Conservation (phyloP, 2,888 invertebrate genomes). For the Apomyelois bistriatella region DNA sequence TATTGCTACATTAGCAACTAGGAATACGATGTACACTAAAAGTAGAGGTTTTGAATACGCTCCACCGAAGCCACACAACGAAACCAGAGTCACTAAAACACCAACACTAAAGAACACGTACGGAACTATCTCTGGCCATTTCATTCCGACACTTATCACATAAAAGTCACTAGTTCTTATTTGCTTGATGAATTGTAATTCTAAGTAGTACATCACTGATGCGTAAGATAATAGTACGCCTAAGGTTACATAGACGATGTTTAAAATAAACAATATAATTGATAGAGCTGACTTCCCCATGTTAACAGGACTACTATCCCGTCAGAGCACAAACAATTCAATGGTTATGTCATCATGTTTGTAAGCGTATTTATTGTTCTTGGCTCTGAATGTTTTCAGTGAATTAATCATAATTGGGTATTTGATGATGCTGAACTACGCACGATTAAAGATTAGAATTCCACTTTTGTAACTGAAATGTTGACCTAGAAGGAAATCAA, state of each 20-base stretch:
- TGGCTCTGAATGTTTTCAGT: slow-evolving; percentile 1
- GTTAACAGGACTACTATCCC: neutral
- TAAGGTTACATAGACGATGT: neutral
- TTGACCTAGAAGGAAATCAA: too few species aligned
- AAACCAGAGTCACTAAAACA: slow-evolving; percentile 32
- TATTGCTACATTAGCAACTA: slow-evolving; percentile 28
- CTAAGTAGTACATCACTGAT: neutral
- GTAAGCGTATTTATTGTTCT: slow-evolving; percentile 10
- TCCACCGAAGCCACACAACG: slow-evolving; percentile 38
- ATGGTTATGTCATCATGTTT: slow-evolving; percentile 15
- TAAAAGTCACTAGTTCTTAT: slow-evolving; percentile 8
- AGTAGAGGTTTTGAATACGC: slow-evolving; percentile 23
- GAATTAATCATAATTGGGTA: slow-evolving; percentile 9
- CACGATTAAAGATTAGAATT: neutral
- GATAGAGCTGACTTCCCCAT: neutral
- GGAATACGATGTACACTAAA: slow-evolving; percentile 30
- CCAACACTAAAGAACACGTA: slow-evolving; percentile 42
- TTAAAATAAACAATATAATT: neutral
- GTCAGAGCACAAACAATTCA: slow-evolving; percentile 15
- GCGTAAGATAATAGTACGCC: neutral
- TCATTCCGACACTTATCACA: neutral
- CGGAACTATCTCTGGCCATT: slow-evolving; percentile 46
- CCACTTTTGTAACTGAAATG: neutral
- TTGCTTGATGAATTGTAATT: neutral
- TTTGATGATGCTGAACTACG: neutral